A percentile compares a stretch with the other conserved stretches of the same genome.
Conservation (phyloP, 2,797 vertebrate species). For the Champsocephalus gunnari region DNA sequence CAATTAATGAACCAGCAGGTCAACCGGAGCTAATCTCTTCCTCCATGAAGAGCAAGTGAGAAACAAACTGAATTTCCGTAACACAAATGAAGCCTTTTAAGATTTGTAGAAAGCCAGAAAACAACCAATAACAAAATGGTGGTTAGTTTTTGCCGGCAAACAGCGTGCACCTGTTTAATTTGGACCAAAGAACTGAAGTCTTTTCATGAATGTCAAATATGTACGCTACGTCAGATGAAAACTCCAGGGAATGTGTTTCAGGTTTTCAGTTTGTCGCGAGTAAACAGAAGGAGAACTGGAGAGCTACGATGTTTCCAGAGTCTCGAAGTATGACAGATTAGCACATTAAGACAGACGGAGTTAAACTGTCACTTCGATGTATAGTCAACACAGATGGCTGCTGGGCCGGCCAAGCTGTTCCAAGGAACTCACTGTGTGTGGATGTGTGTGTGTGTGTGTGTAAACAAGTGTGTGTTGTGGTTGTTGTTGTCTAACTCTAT, state of each 20-base stretch:
- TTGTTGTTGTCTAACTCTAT: background rate
- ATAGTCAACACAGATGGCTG: conserved; percentile 68
- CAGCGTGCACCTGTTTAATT: too few relatives aligned
- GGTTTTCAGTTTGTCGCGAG: conserved; percentile 4
- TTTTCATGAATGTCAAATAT: too few relatives aligned
- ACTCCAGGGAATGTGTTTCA: background rate
- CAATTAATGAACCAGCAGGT: background rate
- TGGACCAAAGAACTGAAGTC: too few relatives aligned
- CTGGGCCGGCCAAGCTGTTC: conserved; percentile 55
- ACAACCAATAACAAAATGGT: too few relatives aligned
- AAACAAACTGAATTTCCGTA: too few relatives aligned
- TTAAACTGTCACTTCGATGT: conserved; percentile 57
- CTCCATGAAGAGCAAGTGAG: background rate
- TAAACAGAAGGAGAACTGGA: conserved; percentile 1
- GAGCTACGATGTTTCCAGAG: conserved; percentile 13
- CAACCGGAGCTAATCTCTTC: conserved; percentile 7
- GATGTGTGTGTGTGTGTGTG: conserved; percentile 3
- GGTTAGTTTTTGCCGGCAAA: too few relatives aligned
- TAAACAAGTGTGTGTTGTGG: conserved; percentile 24
- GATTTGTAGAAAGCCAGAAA: too few relatives aligned
- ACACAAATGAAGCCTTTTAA: too few relatives aligned
- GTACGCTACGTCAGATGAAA: too few relatives aligned
- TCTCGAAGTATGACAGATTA: conserved; percentile 41
- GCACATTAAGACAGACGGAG: conserved; percentile 46
- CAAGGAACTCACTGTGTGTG: conserved; percentile 8